Evolutionary conservation across 2,797 vertebrate species (phyloP), one percentile per base, ranked within the genome.

Genomic region (Parauchenoglanis punctatus): DNA sequence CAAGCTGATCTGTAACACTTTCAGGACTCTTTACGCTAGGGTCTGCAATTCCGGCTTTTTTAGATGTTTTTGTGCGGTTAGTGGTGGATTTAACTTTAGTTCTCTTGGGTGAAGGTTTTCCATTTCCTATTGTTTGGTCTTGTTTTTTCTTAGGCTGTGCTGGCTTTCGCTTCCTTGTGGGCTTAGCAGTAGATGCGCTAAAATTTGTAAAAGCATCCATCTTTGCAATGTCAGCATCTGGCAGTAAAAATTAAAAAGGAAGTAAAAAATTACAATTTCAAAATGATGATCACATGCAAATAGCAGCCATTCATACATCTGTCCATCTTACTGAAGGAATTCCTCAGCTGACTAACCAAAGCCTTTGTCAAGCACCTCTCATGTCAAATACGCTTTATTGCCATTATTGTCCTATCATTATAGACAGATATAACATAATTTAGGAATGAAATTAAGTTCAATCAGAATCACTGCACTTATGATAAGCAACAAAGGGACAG

Each of bases 141-240:
- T 2, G 17, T 8, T 49, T 72, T 54, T 86, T 91, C 58, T 86
- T 80, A 61, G n/a, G 25, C 28, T 73, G 44, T 35, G 77, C 63
- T 17, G 85, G 86, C 52, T 67, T 68, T 56, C 15, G 52, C 17
- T 70, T 87, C 88, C 85, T 73, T 83, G 88, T 88, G 31, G 88
- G 88, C 87, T 90, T 92, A 4, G 76, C 59, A 10, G 84, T 59
- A 0, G 89, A 84, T 0, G 81, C 0, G 23, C 88, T 84, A 0
- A 90, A 68, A 70, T 89, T 89, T 61, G 92, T 89, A 61, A 95
- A 91, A 87, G 81, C 89, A 46, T 95, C 94, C 90, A 96, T 94
- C 91, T 95, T 96, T 86, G 80, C 91, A 4, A 94, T 13, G 88
- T 96, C 95, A 0, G 83, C 89, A 44, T 95, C 96, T 91, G 67